A percentile compares a stretch with the other conserved stretches of the same genome.
phyloP scores from a whole-genome alignment of 1,140 invertebrate genomes.

The Pseudomyrmex sp. region DNA sequence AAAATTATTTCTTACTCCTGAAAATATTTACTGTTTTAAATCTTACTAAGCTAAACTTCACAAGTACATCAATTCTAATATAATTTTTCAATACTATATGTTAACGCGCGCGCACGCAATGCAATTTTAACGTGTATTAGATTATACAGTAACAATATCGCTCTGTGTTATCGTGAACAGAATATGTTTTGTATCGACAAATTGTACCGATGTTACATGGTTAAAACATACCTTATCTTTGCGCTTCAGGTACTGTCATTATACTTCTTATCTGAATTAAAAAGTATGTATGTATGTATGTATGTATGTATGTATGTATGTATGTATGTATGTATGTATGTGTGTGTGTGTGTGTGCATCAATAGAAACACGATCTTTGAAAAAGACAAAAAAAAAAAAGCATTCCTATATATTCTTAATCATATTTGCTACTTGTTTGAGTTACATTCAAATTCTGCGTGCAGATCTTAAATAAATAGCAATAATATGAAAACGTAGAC shows the following conservation, averaged over 20 bases:
- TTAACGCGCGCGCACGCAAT: too few species aligned
- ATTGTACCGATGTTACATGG: slow-evolving; percentile 13
- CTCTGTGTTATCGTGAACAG: slow-evolving; percentile 10
- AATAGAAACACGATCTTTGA: slow-evolving; percentile 51
- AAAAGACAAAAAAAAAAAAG: slow-evolving; percentile 42
- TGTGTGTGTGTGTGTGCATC: not conserved
- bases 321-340: too few species aligned
- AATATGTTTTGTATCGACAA: slow-evolving; percentile 29
- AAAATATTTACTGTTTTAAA: slow-evolving; percentile 17
- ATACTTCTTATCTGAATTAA: slow-evolving; percentile 70
- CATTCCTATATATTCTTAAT: slow-evolving; percentile 40
- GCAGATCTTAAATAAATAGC: slow-evolving; percentile 22
- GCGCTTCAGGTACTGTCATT: slow-evolving; percentile 71
- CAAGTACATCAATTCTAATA: slow-evolving; percentile 23
- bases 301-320: too few species aligned
- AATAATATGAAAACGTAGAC: not conserved
- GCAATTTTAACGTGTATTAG: too few species aligned
- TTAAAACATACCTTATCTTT: slow-evolving; percentile 56
- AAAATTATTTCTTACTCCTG: slow-evolving; percentile 13
- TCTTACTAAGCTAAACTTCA: slow-evolving; percentile 37
- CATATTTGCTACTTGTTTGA: slow-evolving; percentile 38
- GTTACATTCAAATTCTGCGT: slow-evolving; percentile 26
- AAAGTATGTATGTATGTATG: not conserved
- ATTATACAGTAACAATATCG: too few species aligned
- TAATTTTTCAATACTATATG: not conserved